Evolutionary conservation across 2,113 vertebrate species (phyloP).

Genomic region (Kryptolebias marmoratus): DNA sequence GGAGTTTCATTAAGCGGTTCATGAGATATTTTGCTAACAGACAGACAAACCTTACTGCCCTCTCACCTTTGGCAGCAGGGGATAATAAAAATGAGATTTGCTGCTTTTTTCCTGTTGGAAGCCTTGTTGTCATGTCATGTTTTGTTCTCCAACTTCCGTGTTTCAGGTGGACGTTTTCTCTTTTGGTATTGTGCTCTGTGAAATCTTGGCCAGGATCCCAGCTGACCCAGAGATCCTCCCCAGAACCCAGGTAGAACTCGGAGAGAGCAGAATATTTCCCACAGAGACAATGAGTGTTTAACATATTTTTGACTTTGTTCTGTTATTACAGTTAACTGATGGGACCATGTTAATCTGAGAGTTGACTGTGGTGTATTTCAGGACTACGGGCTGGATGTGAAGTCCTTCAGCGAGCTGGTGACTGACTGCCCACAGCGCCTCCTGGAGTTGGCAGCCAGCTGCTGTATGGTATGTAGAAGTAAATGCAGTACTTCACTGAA

Average conservation of each 20-base stretch:
- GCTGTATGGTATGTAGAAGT: constrained; percentile 81
- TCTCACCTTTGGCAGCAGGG: too few species aligned
- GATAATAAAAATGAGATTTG: too few species aligned
- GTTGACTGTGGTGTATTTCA: constrained; percentile 42
- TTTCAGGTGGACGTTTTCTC: constrained; percentile 90
- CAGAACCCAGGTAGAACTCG: constrained; percentile 82
- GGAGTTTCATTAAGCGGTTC: too few species aligned
- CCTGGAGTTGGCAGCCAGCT: constrained; percentile 83
- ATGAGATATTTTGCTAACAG: too few species aligned
- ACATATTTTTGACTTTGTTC: background rate
- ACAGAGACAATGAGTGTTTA: background rate
- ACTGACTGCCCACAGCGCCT: constrained; percentile 80
- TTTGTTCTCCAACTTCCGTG: background rate
- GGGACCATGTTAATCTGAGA: background rate
- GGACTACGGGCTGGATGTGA: constrained; percentile 87
- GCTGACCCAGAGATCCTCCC: constrained; percentile 89
- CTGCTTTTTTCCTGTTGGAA: too few species aligned
- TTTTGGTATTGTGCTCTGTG: constrained; percentile 90
- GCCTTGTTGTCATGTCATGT: too few species aligned
- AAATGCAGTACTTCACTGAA: background rate
- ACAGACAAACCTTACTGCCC: too few species aligned
- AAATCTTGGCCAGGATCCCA: constrained; percentile 87
- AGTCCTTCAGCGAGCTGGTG: constrained; percentile 82
- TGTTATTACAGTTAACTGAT: background rate
- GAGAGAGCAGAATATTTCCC: background rate